Evolutionary conservation across 2,888 invertebrate species (phyloP), one percentile per base, ranked within the genome.

Genomic region (Ceramica pisi): DNA sequence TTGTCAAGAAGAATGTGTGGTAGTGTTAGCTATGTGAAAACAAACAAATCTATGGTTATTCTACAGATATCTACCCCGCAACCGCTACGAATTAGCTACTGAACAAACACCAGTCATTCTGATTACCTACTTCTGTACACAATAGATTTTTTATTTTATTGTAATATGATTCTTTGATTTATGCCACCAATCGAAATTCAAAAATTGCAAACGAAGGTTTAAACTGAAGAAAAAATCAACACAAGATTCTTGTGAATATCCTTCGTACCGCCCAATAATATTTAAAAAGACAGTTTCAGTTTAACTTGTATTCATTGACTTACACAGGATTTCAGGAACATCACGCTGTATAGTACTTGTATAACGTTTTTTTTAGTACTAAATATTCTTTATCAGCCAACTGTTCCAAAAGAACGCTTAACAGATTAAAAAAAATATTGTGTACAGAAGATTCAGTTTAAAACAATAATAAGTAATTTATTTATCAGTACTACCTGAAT

Each of bases 401-500:
- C 38, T 38, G 38, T 38, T 7, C 38, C 38, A 38, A 16, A 44
- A 44, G 44, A 44, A 16, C 7, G 44, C 14, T 46, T 16, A 3
- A 46, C 41, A 41, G 14, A 46, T 1, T 1, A 26, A 14, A 57
- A 8, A 19, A 26, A n/a, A n/a, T 55, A 68, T 51, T 80, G 67
- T 66, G 59, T 77, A 67, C 77, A 64, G 57, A 71, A 81, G 26
- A 0, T 2, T 23, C 26, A 55, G 55, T 48, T 35, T 2, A 59
- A 10, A 80, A 80, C 62, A 67, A 44, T 23, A 51, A 75, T 57
- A 64, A 56, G 41, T 21, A 31, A 71, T 26, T 63, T 7, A 80
- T 68, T 26, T 61, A 66, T 51, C 41, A 50, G 65, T 87, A 88
- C 88, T 91, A 91, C 91, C 91, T 91, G 87, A 7, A 88, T 67